These are phyloP conservation scores for Cassiopea xamachana DNA, from an alignment of 30 jellyfish, hydroid and myxozoan genomes.

Conservation along the genomic window DNA sequence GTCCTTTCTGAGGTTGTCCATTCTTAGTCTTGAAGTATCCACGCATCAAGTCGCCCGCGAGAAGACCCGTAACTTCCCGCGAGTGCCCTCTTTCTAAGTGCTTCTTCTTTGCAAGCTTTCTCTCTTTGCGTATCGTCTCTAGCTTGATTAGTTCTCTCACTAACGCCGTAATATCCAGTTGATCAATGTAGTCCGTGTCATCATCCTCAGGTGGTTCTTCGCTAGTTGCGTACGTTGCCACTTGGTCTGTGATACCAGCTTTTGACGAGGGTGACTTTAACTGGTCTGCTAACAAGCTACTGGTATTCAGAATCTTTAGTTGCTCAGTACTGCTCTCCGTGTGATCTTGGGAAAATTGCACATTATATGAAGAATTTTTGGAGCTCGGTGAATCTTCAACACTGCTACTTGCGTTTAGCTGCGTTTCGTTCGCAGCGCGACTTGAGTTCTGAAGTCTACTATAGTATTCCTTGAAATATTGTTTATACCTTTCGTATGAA, in stretches of 20 bases:
- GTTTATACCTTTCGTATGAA: not conserved
- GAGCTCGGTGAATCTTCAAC: not conserved
- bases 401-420: not conserved
- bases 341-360: not conserved
- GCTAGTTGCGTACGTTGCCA: constrained; percentile 7
- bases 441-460: constrained; percentile 8
- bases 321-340: not conserved
- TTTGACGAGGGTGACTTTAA: constrained; percentile 2
- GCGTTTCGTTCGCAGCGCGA: not conserved
- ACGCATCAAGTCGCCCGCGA: constrained; percentile 55
- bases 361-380: not conserved
- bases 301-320: not conserved
- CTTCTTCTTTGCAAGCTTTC: constrained; percentile 42
- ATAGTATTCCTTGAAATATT: constrained; percentile 2
- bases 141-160: constrained; percentile 75
- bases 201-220: constrained; percentile 39
- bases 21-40: constrained; percentile 57
- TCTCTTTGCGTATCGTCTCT: constrained; percentile 62
- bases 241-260: not conserved
- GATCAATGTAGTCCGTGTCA: constrained; percentile 57
- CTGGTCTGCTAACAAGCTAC: not conserved
- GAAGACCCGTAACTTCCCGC: constrained; percentile 29
- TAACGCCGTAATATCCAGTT: constrained; percentile 69
- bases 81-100: constrained; percentile 44
- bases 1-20: constrained; percentile 39